A percentile compares a stretch with the other conserved stretches of the same genome.
These are phyloP conservation scores for Ovis canadensis DNA, from an alignment of 2,113 vertebrate genomes.

Conservation along the genomic window DNA sequence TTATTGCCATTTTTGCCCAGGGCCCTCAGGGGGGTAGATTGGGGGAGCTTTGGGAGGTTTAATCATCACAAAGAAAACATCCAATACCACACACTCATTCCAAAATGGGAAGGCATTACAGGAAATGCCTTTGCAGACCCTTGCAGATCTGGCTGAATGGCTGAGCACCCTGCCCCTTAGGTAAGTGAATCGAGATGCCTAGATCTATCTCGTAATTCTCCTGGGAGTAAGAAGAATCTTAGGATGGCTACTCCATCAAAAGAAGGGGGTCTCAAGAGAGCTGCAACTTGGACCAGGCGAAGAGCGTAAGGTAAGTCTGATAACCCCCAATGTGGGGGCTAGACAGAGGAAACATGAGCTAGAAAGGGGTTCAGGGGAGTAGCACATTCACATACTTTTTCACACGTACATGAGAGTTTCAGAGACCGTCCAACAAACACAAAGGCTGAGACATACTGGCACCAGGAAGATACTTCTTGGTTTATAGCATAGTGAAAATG, in stretches of 20 bases:
- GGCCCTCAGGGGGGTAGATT: neutral
- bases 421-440: no score
- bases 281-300: neutral
- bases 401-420: neutral
- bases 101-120: neutral
- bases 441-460: no score
- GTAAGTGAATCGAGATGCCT: neutral
- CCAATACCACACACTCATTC: neutral
- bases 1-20: neutral
- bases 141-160: neutral
- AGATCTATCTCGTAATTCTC: neutral
- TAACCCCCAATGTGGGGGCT: no score
- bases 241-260: neutral
- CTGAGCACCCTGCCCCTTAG: neutral
- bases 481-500: no score
- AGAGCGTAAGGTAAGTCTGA: neutral
- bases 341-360: neutral
- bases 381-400: neutral
- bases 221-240: neutral
- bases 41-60: neutral
- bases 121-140: neutral
- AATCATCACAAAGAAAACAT: neutral
- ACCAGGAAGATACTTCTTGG: no score
- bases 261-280: neutral
- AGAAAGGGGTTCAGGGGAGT: neutral